Evolutionary conservation across 2,113 vertebrate genomes (phyloP), one percentile per base, ranked within the genome.

Genomic region (Oreochromis tanganicae): DNA sequence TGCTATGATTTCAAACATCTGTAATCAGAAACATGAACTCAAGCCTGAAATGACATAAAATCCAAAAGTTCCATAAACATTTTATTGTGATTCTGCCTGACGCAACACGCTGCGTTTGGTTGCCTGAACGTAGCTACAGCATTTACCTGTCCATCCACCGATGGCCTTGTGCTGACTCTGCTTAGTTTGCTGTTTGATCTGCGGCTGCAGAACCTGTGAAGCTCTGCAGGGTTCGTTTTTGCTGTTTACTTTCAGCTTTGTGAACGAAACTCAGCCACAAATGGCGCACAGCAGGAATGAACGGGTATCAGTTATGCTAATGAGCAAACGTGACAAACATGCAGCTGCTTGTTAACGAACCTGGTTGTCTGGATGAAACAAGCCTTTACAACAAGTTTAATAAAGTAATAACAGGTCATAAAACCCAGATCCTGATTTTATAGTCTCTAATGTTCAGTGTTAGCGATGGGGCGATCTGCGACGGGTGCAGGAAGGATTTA

Each of bases 131-230:
- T 29, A 32, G 71, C 46, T 32, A 50, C 27, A 78, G 43, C 43
- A 12, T 78, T 32, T 19, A 32, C 6, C 24, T n/a, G 71, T 5
- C 43, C 14, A 5, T 32, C 10, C 32, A 50, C 10, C 34, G 4
- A 38, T 66, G 34, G 0, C 61, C 32, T 66, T 19, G 10, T 38
- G 61, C 71, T 3, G 71, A 29, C 16, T 48, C 24, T 19, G 24
- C 24, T 6, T 1, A 3, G 43, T 0, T 50, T 46, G 21, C 43
- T 50, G 43, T 50, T 50, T 0, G 71, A 75, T 7, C 68, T 17
- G 14, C 41, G 6, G 24, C 41, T 27, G n/a, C 41, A 48, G 41
- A 50, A 50, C 43, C 46, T 1, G 10, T 19, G 43, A 48, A 78
- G 71, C 43, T 50, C 71, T 50, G 9, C 43, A 32, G 9, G 43